Evolutionary conservation across 1,140 invertebrate genomes (phyloP), one percentile per base, ranked within the genome.

Genomic region (Procambarus virginalis): DNA sequence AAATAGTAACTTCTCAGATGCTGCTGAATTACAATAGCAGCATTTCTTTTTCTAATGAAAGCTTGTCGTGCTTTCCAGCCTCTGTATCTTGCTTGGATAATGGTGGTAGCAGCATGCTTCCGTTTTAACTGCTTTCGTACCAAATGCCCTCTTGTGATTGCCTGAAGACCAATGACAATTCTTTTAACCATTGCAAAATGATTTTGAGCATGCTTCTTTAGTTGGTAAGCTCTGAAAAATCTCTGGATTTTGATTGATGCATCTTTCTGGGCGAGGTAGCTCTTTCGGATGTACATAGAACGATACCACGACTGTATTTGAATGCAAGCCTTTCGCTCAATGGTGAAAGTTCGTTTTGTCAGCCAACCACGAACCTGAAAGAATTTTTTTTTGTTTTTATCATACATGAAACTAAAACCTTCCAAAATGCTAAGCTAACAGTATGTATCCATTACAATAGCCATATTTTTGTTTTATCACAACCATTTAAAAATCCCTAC

Each of bases 331-430:
- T 12, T 34, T 2, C 48, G 20, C 49, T 49, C 77, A 17, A 80
- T 3, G 1, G 51, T 70, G 22, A 81, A 91, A 22, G 12, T 55
- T 79, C 64, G 78, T 10, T 75, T 60, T 12, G 10, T 51, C 64
- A 88, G 86, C 86, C 86, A 88, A 48, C 78, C 86, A 73, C 86
- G 86, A 3, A 88, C 78, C 86, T 88, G 79, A 75, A 51, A 73
- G 46, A 48, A 88, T 34, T 34, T 0, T 34, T 0, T 34, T 34
- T 34, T 34, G 34, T 34, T 34, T 34, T 34, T 34, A 34, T 34
- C 34, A 34, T 34, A 34, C 34, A 34, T 34, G 34, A 34, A 34
- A 34, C 34, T 34, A 34, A 34, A 34, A 1, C 34, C 34, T 34
- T 34, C 34, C 34, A 34, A 34, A 34, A 34, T 34, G 34, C 34